These are phyloP conservation scores for Stegana nigrithorax DNA, from an alignment of 2,888 invertebrate species.

Conservation along the genomic window DNA sequence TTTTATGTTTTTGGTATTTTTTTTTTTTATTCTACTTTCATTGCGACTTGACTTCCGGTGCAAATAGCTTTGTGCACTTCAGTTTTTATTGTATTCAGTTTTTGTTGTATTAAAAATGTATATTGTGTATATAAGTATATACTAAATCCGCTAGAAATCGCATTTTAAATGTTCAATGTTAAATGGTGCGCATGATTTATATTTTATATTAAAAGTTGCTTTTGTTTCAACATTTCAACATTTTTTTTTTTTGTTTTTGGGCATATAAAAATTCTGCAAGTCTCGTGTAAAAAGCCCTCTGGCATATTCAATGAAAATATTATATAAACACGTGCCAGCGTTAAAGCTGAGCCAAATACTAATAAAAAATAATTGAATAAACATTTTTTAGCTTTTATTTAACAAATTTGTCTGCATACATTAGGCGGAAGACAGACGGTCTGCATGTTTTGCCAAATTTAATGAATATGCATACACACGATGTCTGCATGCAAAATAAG, in stretches of 20 bases:
- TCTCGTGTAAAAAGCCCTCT: constrained; percentile 9
- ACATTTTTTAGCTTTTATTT: constrained; percentile 14
- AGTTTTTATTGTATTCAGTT: neutral
- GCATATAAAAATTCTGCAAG: constrained; percentile 31
- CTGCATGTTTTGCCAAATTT: constrained; percentile 54
- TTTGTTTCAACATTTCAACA: constrained; percentile 17
- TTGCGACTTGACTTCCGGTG: constrained; percentile 59
- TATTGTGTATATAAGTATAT: no score
- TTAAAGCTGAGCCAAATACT: no score
- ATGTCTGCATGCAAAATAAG: neutral
- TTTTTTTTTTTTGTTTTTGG: constrained; percentile 23
- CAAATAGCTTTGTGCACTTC: constrained; percentile 43
- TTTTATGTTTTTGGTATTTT: constrained; percentile 3
- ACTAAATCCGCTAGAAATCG: constrained; percentile 39
- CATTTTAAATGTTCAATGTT: constrained; percentile 52
- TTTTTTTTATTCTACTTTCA: constrained; percentile 45
- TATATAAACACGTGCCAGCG: no score
- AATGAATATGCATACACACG: constrained; percentile 37
- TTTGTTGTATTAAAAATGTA: no score
- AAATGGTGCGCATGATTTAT: constrained; percentile 62
- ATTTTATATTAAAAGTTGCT: constrained; percentile 42
- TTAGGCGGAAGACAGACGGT: no score
- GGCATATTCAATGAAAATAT: neutral
- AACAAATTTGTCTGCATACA: no score
- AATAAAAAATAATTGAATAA: no score